Evolutionary conservation across 2,113 vertebrate species (phyloP).

Genomic region (Sylvia atricapilla): DNA sequence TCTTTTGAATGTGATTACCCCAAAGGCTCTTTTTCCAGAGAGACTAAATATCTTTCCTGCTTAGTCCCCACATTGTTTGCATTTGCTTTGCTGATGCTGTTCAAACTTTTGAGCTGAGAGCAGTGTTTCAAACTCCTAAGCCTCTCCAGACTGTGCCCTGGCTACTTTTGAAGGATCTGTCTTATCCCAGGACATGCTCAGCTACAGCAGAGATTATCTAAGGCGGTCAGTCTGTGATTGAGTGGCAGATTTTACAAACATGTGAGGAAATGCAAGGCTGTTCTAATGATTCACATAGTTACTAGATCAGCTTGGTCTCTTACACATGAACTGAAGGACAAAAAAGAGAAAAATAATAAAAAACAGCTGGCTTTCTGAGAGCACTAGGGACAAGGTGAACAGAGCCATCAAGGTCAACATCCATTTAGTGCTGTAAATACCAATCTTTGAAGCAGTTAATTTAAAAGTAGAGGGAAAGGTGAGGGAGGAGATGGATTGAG

Average conservation of each 20-base stretch:
- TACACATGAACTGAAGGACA: neutral
- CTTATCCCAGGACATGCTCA: fast-evolving
- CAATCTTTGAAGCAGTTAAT: neutral
- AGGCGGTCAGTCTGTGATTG: neutral
- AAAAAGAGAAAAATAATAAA: neutral
- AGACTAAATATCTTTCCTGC: neutral
- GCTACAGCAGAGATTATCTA: neutral
- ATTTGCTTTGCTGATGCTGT: neutral
- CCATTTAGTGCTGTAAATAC: neutral
- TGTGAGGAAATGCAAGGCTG: neutral
- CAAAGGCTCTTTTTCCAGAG: neutral
- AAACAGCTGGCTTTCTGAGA: neutral
- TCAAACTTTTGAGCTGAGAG: neutral
- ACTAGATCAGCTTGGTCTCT: neutral
- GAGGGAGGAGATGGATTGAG: neutral
- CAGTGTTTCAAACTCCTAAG: neutral
- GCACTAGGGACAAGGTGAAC: neutral
- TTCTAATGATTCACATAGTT: neutral
- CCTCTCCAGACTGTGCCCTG: neutral
- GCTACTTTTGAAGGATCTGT: neutral
- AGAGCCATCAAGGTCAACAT: neutral
- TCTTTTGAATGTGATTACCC: neutral
- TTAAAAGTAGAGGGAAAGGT: neutral
- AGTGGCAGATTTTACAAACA: neutral
- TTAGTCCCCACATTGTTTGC: neutral